phyloP scores from a whole-genome alignment of 2,888 invertebrate species.

The Cephus spinipes region DNA sequence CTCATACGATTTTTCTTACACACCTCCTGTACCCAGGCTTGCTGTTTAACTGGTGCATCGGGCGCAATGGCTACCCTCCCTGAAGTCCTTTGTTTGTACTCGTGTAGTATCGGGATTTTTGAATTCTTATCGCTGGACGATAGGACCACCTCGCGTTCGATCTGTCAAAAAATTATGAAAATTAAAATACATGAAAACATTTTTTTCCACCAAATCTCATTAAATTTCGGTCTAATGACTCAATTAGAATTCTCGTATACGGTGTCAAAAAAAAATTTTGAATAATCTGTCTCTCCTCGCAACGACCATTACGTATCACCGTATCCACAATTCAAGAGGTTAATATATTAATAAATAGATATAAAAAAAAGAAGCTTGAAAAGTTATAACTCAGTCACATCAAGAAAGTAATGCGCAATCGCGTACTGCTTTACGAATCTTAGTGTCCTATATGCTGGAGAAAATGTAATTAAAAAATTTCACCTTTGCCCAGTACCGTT shows the following conservation, averaged over 20 bases:
- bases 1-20: conserved; percentile 14
- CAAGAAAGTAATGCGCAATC: not conserved
- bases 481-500: not conserved
- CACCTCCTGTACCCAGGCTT: conserved; percentile 75
- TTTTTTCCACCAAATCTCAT: not conserved
- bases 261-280: not conserved
- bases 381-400: not conserved
- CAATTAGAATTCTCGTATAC: not conserved
- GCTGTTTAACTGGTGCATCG: conserved; percentile 79
- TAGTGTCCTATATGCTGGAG: not conserved
- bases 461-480: not conserved
- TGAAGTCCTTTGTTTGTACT: conserved; percentile 73
- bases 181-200: not conserved
- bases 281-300: not conserved
- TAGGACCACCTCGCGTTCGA: conserved; percentile 82
- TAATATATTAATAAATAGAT: not conserved
- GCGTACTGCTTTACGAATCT: not conserved
- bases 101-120: conserved; percentile 82
- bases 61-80: conserved; percentile 75
- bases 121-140: conserved; percentile 82
- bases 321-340: not conserved
- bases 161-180: conserved; percentile 67
- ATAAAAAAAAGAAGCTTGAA: not conserved
- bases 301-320: not conserved
- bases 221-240: not conserved